Conservation (phyloP, 1,140 invertebrate genomes). For the Drosophila pseudoobscura region DNA sequence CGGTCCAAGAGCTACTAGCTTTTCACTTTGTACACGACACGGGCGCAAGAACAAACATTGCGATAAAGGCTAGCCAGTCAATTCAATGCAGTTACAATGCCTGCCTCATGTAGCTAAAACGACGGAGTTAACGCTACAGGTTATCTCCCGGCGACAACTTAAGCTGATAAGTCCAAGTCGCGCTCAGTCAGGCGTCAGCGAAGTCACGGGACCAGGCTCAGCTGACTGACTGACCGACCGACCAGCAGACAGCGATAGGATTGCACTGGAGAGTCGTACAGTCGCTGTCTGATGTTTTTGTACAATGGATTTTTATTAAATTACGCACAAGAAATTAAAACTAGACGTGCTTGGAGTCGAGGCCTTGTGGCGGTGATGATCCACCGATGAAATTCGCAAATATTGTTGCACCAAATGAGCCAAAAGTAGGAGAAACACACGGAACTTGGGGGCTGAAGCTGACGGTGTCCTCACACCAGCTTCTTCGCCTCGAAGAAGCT, state of each 20-base stretch:
- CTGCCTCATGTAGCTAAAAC: constrained; percentile 25
- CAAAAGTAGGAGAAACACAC: constrained; percentile 39
- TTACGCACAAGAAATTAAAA: constrained; percentile 75
- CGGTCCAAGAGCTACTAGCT: constrained; percentile 49
- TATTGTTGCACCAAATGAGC: constrained; percentile 32
- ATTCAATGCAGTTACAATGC: constrained; percentile 16
- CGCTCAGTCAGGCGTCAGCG: constrained; percentile 40
- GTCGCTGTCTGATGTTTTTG: constrained; percentile 35
- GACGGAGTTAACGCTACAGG: constrained; percentile 52
- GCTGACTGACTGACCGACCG: constrained; percentile 51
- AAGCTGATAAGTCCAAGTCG: constrained; percentile 58
- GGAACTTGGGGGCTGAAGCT: constrained; percentile 19
- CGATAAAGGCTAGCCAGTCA: constrained; percentile 50
- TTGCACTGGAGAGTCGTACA: not conserved
- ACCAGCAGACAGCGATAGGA: constrained; percentile 10
- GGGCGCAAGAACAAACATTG: constrained; percentile 58
- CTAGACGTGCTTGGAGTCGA: constrained; percentile 59
- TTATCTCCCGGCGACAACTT: constrained; percentile 48
- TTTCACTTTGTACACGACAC: constrained; percentile 25
- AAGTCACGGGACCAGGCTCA: constrained; percentile 69
- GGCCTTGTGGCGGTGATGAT: constrained; percentile 20
- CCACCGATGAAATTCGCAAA: constrained; percentile 64
- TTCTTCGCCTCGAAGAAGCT: constrained; percentile 99
- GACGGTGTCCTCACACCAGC: constrained; percentile 89
- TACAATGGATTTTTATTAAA: constrained; percentile 81